Evolutionary conservation across 2,888 invertebrate genomes (phyloP), one percentile per base, ranked within the genome.

Genomic region (Drosophila nr. perissopoda): DNA sequence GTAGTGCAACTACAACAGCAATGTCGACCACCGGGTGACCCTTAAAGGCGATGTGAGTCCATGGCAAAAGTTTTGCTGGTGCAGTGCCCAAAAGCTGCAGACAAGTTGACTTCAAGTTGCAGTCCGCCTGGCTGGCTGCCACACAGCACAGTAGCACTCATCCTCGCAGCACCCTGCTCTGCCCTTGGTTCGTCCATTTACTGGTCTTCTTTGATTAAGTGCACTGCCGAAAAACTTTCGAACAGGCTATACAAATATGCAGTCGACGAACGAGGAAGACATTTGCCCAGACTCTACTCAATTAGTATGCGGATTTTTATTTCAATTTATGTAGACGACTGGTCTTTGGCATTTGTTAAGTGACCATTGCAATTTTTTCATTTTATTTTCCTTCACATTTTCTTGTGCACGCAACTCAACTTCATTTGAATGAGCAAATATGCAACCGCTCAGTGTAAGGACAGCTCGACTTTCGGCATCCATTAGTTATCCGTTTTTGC

Each of bases 291-390:
- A 66, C 71, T 82, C 83, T 59, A 21, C 70, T 54, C 63, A 74
- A 68, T 74, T 82, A 85, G 83, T 83, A 78, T 80, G 83, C 78
- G 82, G 80, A 83, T 83, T 86, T 76, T 82, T 88, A 78, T 83
- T 76, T 74, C 67, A 78, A 88, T 85, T 82, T 82, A 85, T 83
- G 82, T 71, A 46, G 42, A 63, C 49, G 46, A 46, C 27, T 56
- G 57, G 27, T 40, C 59, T 25, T 46, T 34, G 65, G 27, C 57
- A 72, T 80, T 87, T 74, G 65, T 56, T 67, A 53, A 65, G 48
- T 38, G 54, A 54, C 57, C 57, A 65, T 10, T 49, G 66, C 52
- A 53, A 73, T 74, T 73, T 72, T 72, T 68, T 61, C 34, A 46
- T 42, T 42, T 18, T 5, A 25, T 40, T 27, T 38, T 21, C n/a